Conservation (phyloP, 2,888 invertebrate genomes). For the Morpho deidamia region DNA sequence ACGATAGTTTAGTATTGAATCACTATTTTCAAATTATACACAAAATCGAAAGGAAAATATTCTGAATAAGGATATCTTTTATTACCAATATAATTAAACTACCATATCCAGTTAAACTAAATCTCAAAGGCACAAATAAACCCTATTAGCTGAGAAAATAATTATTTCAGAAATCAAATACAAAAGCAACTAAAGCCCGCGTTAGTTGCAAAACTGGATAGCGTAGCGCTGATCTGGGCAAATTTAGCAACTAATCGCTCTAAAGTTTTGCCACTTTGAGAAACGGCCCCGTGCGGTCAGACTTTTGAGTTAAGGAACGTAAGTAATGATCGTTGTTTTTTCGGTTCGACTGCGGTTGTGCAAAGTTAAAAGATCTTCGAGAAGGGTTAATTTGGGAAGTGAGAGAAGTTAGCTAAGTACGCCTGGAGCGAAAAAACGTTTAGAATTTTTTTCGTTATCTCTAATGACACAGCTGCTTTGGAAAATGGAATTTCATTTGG, state of each 20-base stretch:
- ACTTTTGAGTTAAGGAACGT: conserved; percentile 24
- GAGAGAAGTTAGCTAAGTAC: conserved; percentile 16
- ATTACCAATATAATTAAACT: too few relatives aligned
- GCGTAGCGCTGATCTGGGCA: conserved; percentile 15
- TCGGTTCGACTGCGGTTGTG: conserved; percentile 22
- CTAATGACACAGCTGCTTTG: conserved; percentile 11
- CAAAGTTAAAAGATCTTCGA: conserved; percentile 20
- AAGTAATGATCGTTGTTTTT: conserved; percentile 25
- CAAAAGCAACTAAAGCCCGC: conserved; percentile 19
- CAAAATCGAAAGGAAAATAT: too few relatives aligned
- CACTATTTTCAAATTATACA: too few relatives aligned
- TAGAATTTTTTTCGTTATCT: conserved; percentile 8
- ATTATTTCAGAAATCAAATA: not conserved
- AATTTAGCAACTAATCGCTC: conserved; percentile 37
- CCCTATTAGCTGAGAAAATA: too few relatives aligned
- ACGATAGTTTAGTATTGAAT: too few relatives aligned
- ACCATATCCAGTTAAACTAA: too few relatives aligned
- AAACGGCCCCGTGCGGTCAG: conserved; percentile 18
- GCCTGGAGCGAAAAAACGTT: conserved; percentile 16
- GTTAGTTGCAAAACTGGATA: conserved; percentile 29
- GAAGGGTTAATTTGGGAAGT: conserved; percentile 21
- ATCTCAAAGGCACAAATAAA: too few relatives aligned
- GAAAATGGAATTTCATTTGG: not conserved
- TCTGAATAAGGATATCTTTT: too few relatives aligned
- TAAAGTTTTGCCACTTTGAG: conserved; percentile 27